Evolutionary conservation across 1,140 invertebrate genomes (phyloP).

Genomic region (Anoplophora glabripennis): DNA sequence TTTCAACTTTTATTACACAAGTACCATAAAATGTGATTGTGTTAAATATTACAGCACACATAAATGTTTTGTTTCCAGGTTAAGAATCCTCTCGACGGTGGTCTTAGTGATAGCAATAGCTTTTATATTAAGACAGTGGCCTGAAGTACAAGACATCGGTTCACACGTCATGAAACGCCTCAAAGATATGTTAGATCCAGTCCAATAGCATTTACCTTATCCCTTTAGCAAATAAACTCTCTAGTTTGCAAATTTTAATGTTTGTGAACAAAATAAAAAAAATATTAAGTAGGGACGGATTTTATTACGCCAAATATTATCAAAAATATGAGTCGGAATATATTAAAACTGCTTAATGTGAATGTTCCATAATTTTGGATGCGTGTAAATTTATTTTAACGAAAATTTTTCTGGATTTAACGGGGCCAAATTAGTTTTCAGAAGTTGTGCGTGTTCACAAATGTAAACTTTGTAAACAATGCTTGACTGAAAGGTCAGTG

Average conservation of each 20-base stretch:
- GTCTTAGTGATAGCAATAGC: slow-evolving; percentile 74
- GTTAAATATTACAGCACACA: too few species aligned
- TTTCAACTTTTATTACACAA: too few species aligned
- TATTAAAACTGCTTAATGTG: background rate
- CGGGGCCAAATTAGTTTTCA: background rate
- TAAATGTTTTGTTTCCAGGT: slow-evolving; percentile 60
- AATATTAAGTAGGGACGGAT: background rate
- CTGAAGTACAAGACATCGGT: slow-evolving; percentile 76
- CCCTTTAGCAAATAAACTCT: slow-evolving; percentile 23
- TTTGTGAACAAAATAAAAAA: slow-evolving; percentile 14
- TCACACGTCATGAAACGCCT: slow-evolving; percentile 66
- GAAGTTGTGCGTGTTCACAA: slow-evolving; percentile 16
- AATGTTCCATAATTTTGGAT: background rate
- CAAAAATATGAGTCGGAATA: background rate
- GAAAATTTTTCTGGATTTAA: slow-evolving; percentile 8
- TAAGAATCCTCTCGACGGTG: slow-evolving; percentile 80
- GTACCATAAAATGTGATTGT: too few species aligned
- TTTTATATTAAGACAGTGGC: slow-evolving; percentile 84
- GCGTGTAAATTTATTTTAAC: too few species aligned
- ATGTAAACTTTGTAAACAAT: slow-evolving; percentile 24
- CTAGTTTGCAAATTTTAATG: slow-evolving; percentile 21
- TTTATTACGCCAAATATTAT: background rate
- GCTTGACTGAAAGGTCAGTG: slow-evolving; percentile 24
- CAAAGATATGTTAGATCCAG: slow-evolving; percentile 62
- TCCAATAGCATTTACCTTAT: slow-evolving; percentile 57